A percentile compares a stretch with the other conserved stretches of the same genome.
These are phyloP conservation scores for Athalia rosae DNA, from an alignment of 2,888 invertebrate species.

Conservation along the genomic window DNA sequence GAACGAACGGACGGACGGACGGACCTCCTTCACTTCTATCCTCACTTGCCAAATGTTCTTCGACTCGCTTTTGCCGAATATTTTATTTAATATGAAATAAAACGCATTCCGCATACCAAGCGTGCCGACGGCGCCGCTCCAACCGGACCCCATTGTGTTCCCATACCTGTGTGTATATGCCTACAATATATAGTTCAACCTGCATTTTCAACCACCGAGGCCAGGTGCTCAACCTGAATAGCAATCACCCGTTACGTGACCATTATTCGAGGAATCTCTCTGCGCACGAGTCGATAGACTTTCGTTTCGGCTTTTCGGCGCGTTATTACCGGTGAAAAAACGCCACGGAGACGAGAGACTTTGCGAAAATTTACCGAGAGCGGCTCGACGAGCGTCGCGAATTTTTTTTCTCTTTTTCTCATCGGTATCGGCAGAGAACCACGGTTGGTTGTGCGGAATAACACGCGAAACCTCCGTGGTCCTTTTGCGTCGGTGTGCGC, in stretches of 20 bases:
- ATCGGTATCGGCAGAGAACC: conserved; percentile 15
- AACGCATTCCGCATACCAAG: conserved; percentile 67
- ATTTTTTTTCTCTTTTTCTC: no score
- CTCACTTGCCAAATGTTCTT: conserved; percentile 43
- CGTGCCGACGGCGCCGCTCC: conserved; percentile 58
- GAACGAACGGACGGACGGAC: no score
- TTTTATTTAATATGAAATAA: conserved; percentile 71
- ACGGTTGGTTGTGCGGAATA: conserved; percentile 19
- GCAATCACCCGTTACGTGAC: background rate
- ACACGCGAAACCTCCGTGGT: conserved; percentile 7
- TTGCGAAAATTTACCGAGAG: no score
- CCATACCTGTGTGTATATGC: conserved; percentile 53
- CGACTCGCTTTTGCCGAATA: conserved; percentile 56
- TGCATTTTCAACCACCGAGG: conserved; percentile 29
- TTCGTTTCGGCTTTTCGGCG: no score
- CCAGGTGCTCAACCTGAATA: conserved; percentile 39
- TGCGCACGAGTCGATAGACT: no score
- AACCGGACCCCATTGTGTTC: conserved; percentile 60
- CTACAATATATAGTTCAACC: background rate
- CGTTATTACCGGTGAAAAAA: no score
- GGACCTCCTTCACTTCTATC: background rate
- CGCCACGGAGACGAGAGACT: no score
- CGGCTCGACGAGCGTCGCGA: background rate
- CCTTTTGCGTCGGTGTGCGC: no score
- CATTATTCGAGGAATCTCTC: no score